Evolutionary conservation across 2,797 vertebrate species (phyloP), one percentile per base, ranked within the genome.

Genomic region (Micrastur ruficollis): DNA sequence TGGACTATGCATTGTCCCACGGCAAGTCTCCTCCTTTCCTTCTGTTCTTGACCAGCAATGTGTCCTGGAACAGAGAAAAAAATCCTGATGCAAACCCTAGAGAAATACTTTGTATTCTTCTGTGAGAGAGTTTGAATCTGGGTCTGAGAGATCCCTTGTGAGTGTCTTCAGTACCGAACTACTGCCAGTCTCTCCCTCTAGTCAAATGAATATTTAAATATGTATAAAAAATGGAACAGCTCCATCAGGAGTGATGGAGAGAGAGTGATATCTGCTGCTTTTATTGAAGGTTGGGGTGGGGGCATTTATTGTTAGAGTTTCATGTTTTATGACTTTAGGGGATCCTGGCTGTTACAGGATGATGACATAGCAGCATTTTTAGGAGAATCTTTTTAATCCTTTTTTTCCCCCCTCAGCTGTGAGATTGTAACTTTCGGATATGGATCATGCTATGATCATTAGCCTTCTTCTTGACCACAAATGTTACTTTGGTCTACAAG

Each of bases 161-260:
- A 91, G 20, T 44, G 8, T 73, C 62, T 59, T 80, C 81, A 89
- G 40, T 73, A 75, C 67, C 2, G 10, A 94, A 25, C 16, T 78
- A 50, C 68, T 74, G 65, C 50, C 87, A 86, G 52, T 67, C 46
- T 91, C 67, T 74, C 56, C 40, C 59, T 82, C 79, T 94, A 88
- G 65, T 65, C 91, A 86, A 93, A 96, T 93, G 25, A 95, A 95
- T 96, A 93, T 89, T 96, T 95, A 92, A 96, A 91, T 82, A 79
- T 59, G 13, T 72, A 84, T 91, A 52, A 92, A 96, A 93, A 94
- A 85, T 96, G 42, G 81, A 97, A 83, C 82, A 78, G 22, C 53
- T 93, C 85, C 58, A 50, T 74, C 85, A 86, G 70, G 72, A 94
- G 36, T 81, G 36, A 61, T 25, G 8, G 44, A 73, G 55, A 81